These are phyloP conservation scores for Arenaria interpres DNA, from an alignment of 2,113 vertebrate species.

Conservation along the genomic window DNA sequence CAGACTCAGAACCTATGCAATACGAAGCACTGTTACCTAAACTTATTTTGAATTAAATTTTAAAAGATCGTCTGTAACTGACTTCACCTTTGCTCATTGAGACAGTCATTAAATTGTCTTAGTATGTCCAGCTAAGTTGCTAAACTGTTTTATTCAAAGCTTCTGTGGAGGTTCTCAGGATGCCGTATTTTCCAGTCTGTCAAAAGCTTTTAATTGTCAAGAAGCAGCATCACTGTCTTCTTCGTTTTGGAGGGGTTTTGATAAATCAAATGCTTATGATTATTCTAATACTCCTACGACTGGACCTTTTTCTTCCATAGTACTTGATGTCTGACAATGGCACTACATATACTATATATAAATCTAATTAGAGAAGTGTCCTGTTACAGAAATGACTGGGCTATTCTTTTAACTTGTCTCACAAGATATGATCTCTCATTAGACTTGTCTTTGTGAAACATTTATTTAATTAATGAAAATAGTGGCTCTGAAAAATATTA, in stretches of 20 bases:
- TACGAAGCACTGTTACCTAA: not conserved
- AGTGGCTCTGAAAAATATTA: not conserved
- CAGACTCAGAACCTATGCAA: not conserved
- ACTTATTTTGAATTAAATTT: not conserved
- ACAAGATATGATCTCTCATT: not conserved
- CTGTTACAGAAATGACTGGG: not conserved
- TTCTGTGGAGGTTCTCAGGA: not conserved
- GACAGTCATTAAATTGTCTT: not conserved
- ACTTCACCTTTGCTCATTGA: not conserved
- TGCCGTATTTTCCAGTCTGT: not conserved
- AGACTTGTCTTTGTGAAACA: not conserved
- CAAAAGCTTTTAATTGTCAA: not conserved
- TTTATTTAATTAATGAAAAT: conserved; percentile 26
- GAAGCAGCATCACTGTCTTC: not conserved
- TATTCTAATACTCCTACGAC: not conserved
- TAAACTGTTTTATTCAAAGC: not conserved
- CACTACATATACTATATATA: not conserved
- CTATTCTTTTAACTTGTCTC: not conserved
- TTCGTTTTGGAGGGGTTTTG: not conserved
- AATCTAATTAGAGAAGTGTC: not conserved
- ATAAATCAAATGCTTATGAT: not conserved
- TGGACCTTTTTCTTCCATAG: not conserved
- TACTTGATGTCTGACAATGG: not conserved
- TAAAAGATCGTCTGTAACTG: not conserved
- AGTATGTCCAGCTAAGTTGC: not conserved